phyloP scores from a whole-genome alignment of 92 coral and sea anemone genomes.

The Pocillopora grandis region DNA sequence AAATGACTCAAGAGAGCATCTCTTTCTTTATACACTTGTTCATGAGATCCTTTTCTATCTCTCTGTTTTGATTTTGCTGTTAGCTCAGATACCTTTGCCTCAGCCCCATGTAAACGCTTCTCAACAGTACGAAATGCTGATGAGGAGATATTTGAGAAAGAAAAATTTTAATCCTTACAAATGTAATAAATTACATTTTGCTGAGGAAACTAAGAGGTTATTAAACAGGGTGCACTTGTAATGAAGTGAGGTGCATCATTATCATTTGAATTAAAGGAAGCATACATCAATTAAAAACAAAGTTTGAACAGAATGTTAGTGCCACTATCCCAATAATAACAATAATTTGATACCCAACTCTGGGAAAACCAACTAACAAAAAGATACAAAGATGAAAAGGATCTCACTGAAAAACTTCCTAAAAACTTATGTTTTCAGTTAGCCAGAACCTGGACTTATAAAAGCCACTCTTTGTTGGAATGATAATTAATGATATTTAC shows the following conservation, averaged over 20 bases:
- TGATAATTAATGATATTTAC: no score
- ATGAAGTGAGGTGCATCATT: background rate
- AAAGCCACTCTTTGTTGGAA: no score
- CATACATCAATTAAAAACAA: no score
- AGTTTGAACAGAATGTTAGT: no score
- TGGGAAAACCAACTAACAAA: no score
- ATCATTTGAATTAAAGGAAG: no score
- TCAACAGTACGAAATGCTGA: constrained; percentile 49
- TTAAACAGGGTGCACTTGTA: background rate
- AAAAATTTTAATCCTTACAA: background rate
- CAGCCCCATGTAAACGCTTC: constrained; percentile 14
- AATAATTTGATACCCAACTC: no score
- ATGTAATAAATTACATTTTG: background rate
- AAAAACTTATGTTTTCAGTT: no score
- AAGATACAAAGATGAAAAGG: no score
- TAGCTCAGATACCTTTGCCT: constrained; percentile 25
- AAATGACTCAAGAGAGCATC: constrained; percentile 44
- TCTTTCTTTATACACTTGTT: constrained; percentile 23
- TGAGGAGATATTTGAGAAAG: background rate
- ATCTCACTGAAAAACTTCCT: no score
- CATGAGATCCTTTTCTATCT: constrained; percentile 13
- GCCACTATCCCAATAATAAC: no score
- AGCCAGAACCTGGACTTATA: no score
- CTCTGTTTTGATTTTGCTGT: constrained; percentile 30
- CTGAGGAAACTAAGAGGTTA: background rate